phyloP scores from a whole-genome alignment of 2,797 vertebrate species.

The Epinephelus coioides region DNA sequence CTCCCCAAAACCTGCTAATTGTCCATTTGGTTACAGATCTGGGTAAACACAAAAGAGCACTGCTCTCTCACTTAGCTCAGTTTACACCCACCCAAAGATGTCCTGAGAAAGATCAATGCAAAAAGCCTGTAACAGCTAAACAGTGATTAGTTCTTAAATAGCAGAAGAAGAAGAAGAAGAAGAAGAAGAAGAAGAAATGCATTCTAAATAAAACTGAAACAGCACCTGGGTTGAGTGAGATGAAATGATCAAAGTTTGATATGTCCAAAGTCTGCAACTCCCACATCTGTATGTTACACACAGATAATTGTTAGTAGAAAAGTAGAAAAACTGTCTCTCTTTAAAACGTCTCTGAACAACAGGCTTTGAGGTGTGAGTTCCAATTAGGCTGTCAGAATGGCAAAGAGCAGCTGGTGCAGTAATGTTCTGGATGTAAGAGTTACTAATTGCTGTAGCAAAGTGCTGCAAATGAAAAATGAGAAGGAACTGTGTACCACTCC shows the following conservation, averaged over 20 bases:
- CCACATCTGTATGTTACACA: constrained; percentile 1
- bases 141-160: constrained; percentile 37
- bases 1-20: constrained; percentile 76
- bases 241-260: constrained; percentile 23
- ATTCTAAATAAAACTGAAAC: constrained; percentile 35
- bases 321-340: constrained; percentile 20
- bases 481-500: constrained; percentile 40
- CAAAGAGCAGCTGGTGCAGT: constrained; percentile 60
- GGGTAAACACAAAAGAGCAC: constrained; percentile 62
- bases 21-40: constrained; percentile 77
- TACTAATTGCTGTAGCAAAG: constrained; percentile 67
- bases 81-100: constrained; percentile 59
- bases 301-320: constrained; percentile 1
- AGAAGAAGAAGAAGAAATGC: background rate
- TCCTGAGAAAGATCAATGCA: constrained; percentile 49
- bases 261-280: constrained; percentile 12
- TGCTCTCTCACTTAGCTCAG: constrained; percentile 36
- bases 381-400: constrained; percentile 65
- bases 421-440: constrained; percentile 64
- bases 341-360: constrained; percentile 43
- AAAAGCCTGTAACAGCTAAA: constrained; percentile 39
- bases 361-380: constrained; percentile 50
- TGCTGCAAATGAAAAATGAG: constrained; percentile 66
- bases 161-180: background rate
- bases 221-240: constrained; percentile 10